Conservation (phyloP, 2,113 vertebrate genomes). For the Paracanthobrama guichenoti region DNA sequence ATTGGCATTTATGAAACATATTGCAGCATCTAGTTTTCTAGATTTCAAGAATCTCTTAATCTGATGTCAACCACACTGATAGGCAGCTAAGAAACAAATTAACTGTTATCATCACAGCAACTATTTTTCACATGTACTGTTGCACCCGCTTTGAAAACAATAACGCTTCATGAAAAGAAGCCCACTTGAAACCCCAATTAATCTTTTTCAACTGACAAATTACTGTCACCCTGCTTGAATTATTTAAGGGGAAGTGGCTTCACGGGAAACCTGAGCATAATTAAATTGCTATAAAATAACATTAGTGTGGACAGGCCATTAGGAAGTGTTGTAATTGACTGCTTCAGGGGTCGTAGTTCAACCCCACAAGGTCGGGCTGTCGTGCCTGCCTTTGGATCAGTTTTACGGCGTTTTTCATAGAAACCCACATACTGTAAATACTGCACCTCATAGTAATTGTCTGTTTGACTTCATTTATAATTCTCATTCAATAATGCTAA, state of each 20-base stretch:
- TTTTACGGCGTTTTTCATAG: constrained; percentile 24
- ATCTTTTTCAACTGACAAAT: constrained; percentile 73
- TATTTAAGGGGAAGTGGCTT: constrained; percentile 74
- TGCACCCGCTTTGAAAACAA: constrained; percentile 37
- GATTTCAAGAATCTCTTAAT: neutral
- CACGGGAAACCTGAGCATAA: constrained; percentile 80
- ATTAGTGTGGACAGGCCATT: constrained; percentile 78
- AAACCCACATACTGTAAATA: neutral
- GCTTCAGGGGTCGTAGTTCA: constrained; percentile 70
- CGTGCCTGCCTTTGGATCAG: constrained; percentile 49
- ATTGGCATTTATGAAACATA: neutral
- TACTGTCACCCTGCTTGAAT: constrained; percentile 73
- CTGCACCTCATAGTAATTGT: constrained; percentile 2
- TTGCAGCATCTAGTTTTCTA: neutral
- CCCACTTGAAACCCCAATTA: constrained; percentile 60
- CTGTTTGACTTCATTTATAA: neutral
- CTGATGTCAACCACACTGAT: neutral
- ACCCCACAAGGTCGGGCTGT: constrained; percentile 63
- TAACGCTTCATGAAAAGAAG: constrained; percentile 63
- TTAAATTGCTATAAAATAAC: constrained; percentile 84
- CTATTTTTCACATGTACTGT: constrained; percentile 26
- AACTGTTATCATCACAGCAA: neutral
- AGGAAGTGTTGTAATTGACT: constrained; percentile 75
- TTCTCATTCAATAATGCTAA: neutral
- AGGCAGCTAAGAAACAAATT: neutral